phyloP scores from a whole-genome alignment of 2,113 vertebrate genomes.

The Turnix velox region DNA sequence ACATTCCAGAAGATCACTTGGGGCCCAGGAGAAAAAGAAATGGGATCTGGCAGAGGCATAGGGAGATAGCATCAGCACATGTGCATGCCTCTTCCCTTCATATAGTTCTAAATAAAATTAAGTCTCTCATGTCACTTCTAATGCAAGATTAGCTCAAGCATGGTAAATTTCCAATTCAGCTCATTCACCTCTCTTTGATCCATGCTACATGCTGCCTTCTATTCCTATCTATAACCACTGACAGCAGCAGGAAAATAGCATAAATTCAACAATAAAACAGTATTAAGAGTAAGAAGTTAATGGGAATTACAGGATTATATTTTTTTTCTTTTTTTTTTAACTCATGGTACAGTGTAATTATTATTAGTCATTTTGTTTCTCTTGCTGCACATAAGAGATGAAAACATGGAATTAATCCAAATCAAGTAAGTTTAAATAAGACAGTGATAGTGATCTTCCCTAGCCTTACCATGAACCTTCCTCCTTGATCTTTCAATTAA shows the following conservation, averaged over 20 bases:
- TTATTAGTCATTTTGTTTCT: background rate
- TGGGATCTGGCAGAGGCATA: background rate
- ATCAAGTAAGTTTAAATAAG: background rate
- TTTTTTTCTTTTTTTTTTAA: background rate
- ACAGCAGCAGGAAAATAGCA: background rate
- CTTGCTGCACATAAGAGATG: fast-evolving
- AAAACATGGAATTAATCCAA: background rate
- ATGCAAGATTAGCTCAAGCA: conserved; percentile 4
- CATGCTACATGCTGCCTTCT: background rate
- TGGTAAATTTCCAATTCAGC: background rate
- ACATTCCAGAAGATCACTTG: fast-evolving
- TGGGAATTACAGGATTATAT: background rate
- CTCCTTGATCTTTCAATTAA: background rate
- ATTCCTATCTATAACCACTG: background rate
- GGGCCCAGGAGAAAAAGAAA: background rate
- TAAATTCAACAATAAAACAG: background rate
- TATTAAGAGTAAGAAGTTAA: background rate
- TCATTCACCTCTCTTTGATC: conserved; percentile 16
- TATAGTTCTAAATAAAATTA: background rate
- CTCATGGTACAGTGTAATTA: background rate
- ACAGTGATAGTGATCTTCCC: background rate
- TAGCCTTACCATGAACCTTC: background rate
- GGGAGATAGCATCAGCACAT: fast-evolving
- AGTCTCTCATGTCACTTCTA: background rate
- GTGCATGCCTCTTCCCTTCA: background rate